Percentiles rank a stretch among this genome's conserved stretches.
These are phyloP conservation scores for Miichthys miiuy DNA, from an alignment of 2,797 vertebrate species.

Conservation along the genomic window DNA sequence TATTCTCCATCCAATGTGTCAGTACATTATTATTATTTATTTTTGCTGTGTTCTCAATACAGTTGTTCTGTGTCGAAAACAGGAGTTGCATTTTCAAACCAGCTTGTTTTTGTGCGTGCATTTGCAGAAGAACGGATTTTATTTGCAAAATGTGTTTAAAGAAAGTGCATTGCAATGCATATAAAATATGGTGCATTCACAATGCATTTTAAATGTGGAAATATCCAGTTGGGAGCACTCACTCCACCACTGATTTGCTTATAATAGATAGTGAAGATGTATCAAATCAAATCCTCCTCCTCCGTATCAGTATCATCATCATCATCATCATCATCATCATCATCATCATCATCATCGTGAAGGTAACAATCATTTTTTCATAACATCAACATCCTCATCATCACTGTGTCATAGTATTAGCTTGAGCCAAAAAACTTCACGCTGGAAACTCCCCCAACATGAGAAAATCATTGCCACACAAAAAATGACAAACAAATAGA, in stretches of 20 bases:
- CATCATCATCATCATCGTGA: conserved; percentile 41
- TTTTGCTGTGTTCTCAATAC: conserved; percentile 66
- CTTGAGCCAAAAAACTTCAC: conserved; percentile 86
- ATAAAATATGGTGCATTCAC: conserved; percentile 61
- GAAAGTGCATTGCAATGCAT: conserved; percentile 74
- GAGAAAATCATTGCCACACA: conserved; percentile 90
- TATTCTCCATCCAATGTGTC: conserved; percentile 56
- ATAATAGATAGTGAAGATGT: conserved; percentile 65
- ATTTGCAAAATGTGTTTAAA: conserved; percentile 62
- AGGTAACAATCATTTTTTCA: conserved; percentile 61
- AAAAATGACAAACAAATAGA: conserved; percentile 90
- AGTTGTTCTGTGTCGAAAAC: conserved; percentile 68
- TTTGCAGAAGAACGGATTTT: conserved; percentile 62
- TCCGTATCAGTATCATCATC: not conserved
- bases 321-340: conserved; percentile 8
- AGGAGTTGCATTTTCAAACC: conserved; percentile 71
- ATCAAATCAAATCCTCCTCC: conserved; percentile 63
- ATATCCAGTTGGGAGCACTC: conserved; percentile 71
- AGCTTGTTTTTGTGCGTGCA: conserved; percentile 71
- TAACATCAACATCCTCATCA: conserved; percentile 46
- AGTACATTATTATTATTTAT: conserved; percentile 52
- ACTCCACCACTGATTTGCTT: conserved; percentile 48
- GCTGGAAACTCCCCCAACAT: conserved; percentile 88
- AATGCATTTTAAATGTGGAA: conserved; percentile 71
- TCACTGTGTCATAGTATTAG: conserved; percentile 76